Evolutionary conservation across 2,797 vertebrate genomes (phyloP).

Genomic region (Fistularia commersonii): DNA sequence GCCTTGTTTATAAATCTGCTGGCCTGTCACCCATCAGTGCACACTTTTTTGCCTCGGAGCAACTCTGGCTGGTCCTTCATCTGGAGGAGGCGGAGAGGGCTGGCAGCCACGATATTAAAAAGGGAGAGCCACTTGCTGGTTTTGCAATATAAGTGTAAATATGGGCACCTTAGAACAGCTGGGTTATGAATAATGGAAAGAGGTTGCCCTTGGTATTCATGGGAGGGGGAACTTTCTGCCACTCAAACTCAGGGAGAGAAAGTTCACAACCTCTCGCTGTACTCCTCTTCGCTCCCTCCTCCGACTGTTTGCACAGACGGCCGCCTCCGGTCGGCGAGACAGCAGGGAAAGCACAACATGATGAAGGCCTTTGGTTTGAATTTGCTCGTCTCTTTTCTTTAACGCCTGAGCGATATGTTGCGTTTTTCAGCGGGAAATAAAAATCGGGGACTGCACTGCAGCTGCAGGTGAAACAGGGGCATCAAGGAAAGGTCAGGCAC

Average conservation of each 20-base stretch:
- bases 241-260: slow-evolving; percentile 61
- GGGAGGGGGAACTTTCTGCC: slow-evolving; percentile 64
- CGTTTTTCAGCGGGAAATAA: slow-evolving; percentile 41
- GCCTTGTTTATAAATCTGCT: slow-evolving; percentile 73
- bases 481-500: too few species aligned
- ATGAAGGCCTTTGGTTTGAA: slow-evolving; percentile 35
- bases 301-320: slow-evolving; percentile 37
- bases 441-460: background rate
- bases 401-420: slow-evolving; percentile 27
- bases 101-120: slow-evolving; percentile 67
- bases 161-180: slow-evolving; percentile 73
- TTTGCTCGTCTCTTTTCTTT: slow-evolving; percentile 31
- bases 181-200: slow-evolving; percentile 76
- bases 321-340: slow-evolving; percentile 35
- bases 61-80: slow-evolving; percentile 50
- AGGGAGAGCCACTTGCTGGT: slow-evolving; percentile 65
- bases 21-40: slow-evolving; percentile 56
- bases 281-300: slow-evolving; percentile 49
- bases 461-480: background rate
- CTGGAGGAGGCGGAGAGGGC: slow-evolving; percentile 48
- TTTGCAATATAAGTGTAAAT: slow-evolving; percentile 80
- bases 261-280: slow-evolving; percentile 58
- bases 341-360: slow-evolving; percentile 15
- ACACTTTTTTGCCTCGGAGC: slow-evolving; percentile 63
- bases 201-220: slow-evolving; percentile 74